A percentile compares a stretch with the other conserved stretches of the same genome.
Evolutionary conservation across 2,797 vertebrate genomes (phyloP).

Genomic region (Pteronotus mesoamericanus): DNA sequence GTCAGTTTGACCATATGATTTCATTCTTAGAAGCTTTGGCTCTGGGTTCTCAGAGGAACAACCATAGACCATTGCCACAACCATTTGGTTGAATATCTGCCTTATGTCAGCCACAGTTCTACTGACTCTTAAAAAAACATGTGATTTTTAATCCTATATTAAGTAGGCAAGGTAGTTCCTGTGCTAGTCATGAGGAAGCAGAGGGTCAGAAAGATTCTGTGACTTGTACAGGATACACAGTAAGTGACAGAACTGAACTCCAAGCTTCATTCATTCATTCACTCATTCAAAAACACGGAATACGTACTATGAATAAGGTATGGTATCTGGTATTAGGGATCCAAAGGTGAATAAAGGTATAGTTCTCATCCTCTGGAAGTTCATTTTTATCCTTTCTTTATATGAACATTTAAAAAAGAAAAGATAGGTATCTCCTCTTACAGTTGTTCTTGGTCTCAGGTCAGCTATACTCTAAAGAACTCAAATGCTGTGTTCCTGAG

Average conservation of each 20-base stretch:
- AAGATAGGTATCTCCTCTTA: neutral
- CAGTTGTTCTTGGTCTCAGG: neutral
- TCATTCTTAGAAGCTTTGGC: neutral
- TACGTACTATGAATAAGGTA: constrained; percentile 20
- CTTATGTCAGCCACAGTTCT: neutral
- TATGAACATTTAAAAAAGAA: neutral
- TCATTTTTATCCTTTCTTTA: neutral
- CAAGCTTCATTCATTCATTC: neutral
- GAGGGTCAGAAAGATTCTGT: neutral
- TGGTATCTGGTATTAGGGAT: neutral
- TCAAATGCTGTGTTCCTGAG: constrained; percentile 5
- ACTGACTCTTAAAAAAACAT: neutral
- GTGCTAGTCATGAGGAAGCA: neutral
- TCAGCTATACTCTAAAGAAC: neutral
- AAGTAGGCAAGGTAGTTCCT: neutral
- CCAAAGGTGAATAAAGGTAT: neutral
- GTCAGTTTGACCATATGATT: constrained; percentile 49
- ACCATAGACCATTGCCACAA: neutral
- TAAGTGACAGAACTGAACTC: neutral
- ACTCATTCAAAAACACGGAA: neutral
- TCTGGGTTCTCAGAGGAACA: neutral
- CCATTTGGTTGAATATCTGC: neutral
- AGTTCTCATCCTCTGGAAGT: neutral
- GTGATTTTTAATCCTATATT: neutral
- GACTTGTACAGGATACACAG: neutral